Base-by-base conservation (phyloP, 2,113 vertebrate species). In the Vicugna pacos region DNA sequence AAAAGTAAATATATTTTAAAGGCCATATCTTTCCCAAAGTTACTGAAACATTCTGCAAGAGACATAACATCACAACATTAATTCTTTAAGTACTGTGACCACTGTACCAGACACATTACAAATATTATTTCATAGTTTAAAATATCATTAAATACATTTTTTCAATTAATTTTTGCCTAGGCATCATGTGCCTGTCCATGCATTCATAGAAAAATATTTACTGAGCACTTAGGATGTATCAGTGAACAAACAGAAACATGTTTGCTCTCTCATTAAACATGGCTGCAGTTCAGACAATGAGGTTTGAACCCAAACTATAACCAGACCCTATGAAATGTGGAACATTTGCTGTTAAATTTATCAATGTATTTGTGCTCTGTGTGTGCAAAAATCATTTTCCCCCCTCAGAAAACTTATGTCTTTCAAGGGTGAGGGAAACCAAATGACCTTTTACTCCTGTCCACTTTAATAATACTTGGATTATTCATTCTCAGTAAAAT, bases 361-460 rank as follows among this genome's bases (percentile, higher is more conserved):
- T 82, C 26, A 72, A 3, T 85, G 19, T 56, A 42, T 62, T 97
- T 91, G 46, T 77, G 19, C 50, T n/a, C 19, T 54, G 14, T 38
- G 17, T 46, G 16, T 91, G 1, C 83, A 86, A 94, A 89, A 69
- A 9, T 32, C 6, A 48, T 70, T 85, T 70, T 88, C 46, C n/a
- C 20, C 0, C 54, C 12, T 38, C n/a, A 67, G 50, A 95, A 92
- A 92, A 87, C 38, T 15, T 82, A 26, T 80, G 52, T 77, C 26
- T 89, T 91, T 86, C 73, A 89, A 72, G 9, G 94, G 35, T 79
- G 24, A 86, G 50, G 50, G 12, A 73, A 92, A 90, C 11, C 1
- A 95, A 96, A 81, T 95, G 89, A 96, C 88, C 65, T 97, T 95
- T 95, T 93, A 86, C 2, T 89, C 6, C 35, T 90, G 50, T 81